A percentile compares a stretch with the other conserved stretches of the same genome.
Evolutionary conservation across 1,140 invertebrate genomes (phyloP).

Genomic region (Ruditapes philippinarum): DNA sequence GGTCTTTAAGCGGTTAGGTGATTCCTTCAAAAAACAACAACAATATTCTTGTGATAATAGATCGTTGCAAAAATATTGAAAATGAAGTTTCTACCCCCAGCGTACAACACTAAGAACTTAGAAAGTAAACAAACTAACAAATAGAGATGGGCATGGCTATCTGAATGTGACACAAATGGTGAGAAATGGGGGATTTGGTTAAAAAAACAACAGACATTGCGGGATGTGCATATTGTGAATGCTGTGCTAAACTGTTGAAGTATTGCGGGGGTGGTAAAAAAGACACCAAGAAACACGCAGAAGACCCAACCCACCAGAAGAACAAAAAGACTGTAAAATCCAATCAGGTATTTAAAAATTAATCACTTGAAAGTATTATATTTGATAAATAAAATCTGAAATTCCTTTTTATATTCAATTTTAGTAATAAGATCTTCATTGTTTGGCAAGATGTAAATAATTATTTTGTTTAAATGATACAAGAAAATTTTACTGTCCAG

Average conservation of each 20-base stretch:
- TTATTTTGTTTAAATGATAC: too few relatives aligned
- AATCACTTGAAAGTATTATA: too few relatives aligned
- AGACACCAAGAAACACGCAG: not conserved
- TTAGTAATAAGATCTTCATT: too few relatives aligned
- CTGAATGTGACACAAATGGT: constrained; percentile 1
- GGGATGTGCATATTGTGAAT: not conserved
- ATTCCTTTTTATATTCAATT: too few relatives aligned
- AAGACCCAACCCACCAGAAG: too few relatives aligned
- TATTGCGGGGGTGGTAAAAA: not conserved
- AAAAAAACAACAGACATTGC: constrained; percentile 17
- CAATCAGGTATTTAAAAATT: not conserved
- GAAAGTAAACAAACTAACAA: not conserved
- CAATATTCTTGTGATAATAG: too few relatives aligned
- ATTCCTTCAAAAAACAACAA: too few relatives aligned
- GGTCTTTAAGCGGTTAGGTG: too few relatives aligned
- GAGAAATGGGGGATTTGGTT: not conserved
- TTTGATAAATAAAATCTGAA: too few relatives aligned
- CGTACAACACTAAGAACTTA: constrained; percentile 3
- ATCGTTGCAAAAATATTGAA: too few relatives aligned
- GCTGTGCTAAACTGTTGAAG: not conserved
- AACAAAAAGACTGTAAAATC: too few relatives aligned
- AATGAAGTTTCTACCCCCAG: not conserved
- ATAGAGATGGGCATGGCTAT: not conserved
- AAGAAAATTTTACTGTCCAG: not conserved
- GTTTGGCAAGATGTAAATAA: too few relatives aligned